Percentiles rank a stretch among this genome's conserved stretches.
phyloP scores from a whole-genome alignment of 1,140 invertebrate genomes.

The Zophobas atratus region DNA sequence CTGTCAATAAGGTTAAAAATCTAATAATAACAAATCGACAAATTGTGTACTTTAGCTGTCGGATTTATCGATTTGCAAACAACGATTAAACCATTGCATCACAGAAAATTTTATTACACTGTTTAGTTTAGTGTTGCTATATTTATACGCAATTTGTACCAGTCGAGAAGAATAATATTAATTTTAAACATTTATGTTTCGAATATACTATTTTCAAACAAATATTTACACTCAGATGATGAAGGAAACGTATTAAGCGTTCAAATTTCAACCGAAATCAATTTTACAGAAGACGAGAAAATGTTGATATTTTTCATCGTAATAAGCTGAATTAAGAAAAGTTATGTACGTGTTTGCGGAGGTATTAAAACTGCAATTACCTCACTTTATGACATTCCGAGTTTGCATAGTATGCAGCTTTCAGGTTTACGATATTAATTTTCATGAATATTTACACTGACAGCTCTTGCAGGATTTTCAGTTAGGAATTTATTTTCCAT shows the following conservation, averaged over 20 bases:
- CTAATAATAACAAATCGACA: slow-evolving; percentile 1
- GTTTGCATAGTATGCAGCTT: slow-evolving; percentile 31
- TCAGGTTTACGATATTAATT: slow-evolving; percentile 30
- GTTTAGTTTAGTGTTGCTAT: slow-evolving; percentile 33
- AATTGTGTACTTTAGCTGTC: slow-evolving; percentile 8
- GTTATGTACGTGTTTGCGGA: slow-evolving; percentile 23
- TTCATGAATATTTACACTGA: slow-evolving; percentile 24
- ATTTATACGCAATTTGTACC: slow-evolving; percentile 31
- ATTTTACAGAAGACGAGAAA: neutral
- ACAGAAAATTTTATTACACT: slow-evolving; percentile 29
- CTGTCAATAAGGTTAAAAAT: neutral
- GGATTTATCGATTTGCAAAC: slow-evolving; percentile 29
- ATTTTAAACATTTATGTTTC: slow-evolving; percentile 32
- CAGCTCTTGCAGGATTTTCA: slow-evolving; percentile 14
- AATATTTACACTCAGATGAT: slow-evolving; percentile 35
- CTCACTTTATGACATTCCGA: neutral
- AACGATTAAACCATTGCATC: slow-evolving; percentile 34
- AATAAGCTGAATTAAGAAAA: slow-evolving; percentile 24
- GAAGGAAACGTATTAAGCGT: slow-evolving; percentile 4
- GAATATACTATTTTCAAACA: slow-evolving; percentile 14
- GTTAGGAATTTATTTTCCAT: slow-evolving; percentile 21
- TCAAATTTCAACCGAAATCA: slow-evolving; percentile 5
- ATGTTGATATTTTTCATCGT: slow-evolving; percentile 17
- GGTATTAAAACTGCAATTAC: slow-evolving; percentile 31
- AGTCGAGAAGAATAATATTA: slow-evolving; percentile 33